Conservation (phyloP, 2,113 vertebrate species). For the Oenanthe oenanthe region DNA sequence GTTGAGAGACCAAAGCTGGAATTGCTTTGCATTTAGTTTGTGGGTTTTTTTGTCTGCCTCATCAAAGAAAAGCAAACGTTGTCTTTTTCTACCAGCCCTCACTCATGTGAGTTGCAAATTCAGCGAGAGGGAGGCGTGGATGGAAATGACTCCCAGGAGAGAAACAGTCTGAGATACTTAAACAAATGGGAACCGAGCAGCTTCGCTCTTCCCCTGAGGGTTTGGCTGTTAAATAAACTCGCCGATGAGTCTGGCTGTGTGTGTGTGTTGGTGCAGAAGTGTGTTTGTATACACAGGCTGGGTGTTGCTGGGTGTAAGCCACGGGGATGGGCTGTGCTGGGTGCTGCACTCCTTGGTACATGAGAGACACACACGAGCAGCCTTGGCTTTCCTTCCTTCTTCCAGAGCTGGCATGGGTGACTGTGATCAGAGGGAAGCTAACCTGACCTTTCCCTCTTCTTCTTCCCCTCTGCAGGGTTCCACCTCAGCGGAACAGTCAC, state of each 20-base stretch:
- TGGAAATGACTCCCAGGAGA: slow-evolving; percentile 52
- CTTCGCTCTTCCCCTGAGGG: slow-evolving; percentile 4
- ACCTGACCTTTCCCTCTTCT: not conserved
- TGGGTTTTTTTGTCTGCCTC: not conserved
- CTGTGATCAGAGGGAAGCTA: not conserved
- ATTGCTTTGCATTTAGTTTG: not conserved
- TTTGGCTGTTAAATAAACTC: slow-evolving; percentile 50
- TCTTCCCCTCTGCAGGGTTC: slow-evolving; percentile 82
- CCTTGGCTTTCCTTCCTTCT: not conserved
- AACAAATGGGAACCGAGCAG: slow-evolving; percentile 29
- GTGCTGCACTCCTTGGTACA: not conserved
- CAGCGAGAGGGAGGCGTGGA: not conserved
- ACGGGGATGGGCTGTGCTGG: not conserved
- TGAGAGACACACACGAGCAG: not conserved
- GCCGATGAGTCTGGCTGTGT: not conserved
- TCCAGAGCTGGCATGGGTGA: not conserved
- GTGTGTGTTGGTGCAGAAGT: not conserved
- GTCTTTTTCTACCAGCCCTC: slow-evolving; percentile 2
- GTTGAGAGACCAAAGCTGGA: not conserved
- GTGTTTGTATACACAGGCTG: not conserved
- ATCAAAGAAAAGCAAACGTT: slow-evolving; percentile 16
- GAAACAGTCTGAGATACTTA: slow-evolving; percentile 41
- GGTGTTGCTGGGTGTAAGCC: not conserved
- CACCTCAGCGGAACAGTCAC: slow-evolving; percentile 97
- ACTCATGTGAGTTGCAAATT: slow-evolving; percentile 24